These are phyloP conservation scores for Hypotaenidia philippensis DNA, from an alignment of 2,797 vertebrate species.

Conservation along the genomic window DNA sequence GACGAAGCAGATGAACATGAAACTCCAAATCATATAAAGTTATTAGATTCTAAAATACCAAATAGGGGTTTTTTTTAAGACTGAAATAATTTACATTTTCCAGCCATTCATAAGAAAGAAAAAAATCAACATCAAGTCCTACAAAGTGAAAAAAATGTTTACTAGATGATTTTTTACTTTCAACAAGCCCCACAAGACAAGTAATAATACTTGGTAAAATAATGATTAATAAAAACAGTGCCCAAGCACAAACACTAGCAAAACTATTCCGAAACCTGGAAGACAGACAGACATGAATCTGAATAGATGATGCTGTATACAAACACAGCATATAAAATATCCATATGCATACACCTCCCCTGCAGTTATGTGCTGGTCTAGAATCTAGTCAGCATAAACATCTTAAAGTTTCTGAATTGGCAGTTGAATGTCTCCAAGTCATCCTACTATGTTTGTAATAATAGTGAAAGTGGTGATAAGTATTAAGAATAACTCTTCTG, in stretches of 20 bases:
- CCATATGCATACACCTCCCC: background rate
- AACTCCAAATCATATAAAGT: background rate
- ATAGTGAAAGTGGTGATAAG: background rate
- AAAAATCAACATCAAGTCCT: background rate
- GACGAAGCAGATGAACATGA: background rate
- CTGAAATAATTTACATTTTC: background rate
- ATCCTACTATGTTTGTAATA: background rate
- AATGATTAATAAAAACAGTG: background rate
- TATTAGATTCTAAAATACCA: background rate
- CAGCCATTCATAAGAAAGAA: background rate
- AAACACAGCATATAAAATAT: background rate
- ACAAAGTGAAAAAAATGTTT: background rate
- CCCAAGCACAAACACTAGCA: background rate
- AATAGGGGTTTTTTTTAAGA: background rate
- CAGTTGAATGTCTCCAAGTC: background rate
- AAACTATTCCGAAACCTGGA: background rate
- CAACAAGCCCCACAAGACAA: background rate
- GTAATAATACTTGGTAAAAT: background rate
- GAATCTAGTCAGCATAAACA: background rate
- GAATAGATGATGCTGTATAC: background rate
- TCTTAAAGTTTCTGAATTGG: background rate
- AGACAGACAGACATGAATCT: background rate
- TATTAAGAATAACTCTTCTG: background rate
- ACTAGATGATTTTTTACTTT: background rate
- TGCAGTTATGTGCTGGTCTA: background rate